Conservation (phyloP, 2,797 vertebrate species). For the Acanthurus lineatus region DNA sequence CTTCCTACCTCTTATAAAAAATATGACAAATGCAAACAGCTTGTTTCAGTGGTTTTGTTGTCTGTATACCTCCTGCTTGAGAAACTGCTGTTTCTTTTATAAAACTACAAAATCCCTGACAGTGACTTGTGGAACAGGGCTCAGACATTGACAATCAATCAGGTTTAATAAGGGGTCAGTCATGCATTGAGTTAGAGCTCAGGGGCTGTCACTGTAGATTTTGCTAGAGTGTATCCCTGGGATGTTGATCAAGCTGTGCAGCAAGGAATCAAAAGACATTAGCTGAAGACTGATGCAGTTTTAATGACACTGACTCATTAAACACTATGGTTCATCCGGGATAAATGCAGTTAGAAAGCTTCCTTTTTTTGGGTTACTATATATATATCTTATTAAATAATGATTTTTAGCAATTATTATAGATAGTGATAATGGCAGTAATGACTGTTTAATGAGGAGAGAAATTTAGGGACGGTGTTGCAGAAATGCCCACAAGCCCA, state of each 20-base stretch:
- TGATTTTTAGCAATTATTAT: background rate
- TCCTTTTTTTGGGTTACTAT: background rate
- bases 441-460: background rate
- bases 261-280: constrained; percentile 69
- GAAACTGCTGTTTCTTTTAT: background rate
- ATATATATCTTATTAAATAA: background rate
- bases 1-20: background rate
- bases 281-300: constrained; percentile 53
- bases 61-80: constrained; percentile 8
- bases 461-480: background rate
- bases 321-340: constrained; percentile 34
- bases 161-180: constrained; percentile 68
- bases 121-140: constrained; percentile 37
- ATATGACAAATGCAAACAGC: background rate
- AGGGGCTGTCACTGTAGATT: constrained; percentile 68
- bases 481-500: background rate
- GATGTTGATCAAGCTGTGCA: constrained; percentile 67
- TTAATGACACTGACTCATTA: constrained; percentile 64
- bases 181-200: constrained; percentile 51
- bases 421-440: background rate
- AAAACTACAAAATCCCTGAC: constrained; percentile 28
- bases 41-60: constrained; percentile 8
- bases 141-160: constrained; percentile 60
- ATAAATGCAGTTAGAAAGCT: background rate
- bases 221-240: constrained; percentile 45